A percentile compares a stretch with the other conserved stretches of the same genome.
Conservation (phyloP, 2,797 vertebrate genomes). For the Epinephelus coioides region DNA sequence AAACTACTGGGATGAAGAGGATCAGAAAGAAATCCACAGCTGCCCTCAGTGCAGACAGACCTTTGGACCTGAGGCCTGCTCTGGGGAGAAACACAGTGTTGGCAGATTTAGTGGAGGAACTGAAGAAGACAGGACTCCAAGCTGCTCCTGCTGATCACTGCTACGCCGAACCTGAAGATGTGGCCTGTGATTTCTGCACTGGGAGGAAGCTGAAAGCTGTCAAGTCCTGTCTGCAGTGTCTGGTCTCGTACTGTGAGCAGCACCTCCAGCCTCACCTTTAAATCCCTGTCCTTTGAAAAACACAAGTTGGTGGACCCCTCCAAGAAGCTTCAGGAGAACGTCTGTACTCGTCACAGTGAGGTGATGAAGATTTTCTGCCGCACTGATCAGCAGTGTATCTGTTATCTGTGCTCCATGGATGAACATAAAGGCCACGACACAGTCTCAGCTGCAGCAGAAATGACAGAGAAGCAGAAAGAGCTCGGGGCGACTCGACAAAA, state of each 20-base stretch:
- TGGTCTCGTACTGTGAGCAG: slow-evolving; percentile 25
- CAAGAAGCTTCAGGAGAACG: slow-evolving; percentile 1
- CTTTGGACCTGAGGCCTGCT: not conserved
- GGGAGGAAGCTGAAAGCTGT: slow-evolving; percentile 3
- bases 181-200: slow-evolving; percentile 23
- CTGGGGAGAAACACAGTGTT: slow-evolving; percentile 10
- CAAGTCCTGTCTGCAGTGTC: slow-evolving; percentile 28
- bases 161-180: not conserved
- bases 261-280: slow-evolving; percentile 32
- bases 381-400: slow-evolving; percentile 25
- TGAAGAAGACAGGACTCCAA: not conserved
- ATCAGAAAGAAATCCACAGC: not conserved
- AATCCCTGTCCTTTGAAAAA: no score
- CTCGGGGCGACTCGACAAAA: not conserved
- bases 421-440: slow-evolving; percentile 24
- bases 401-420: slow-evolving; percentile 18
- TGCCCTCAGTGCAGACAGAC: slow-evolving; percentile 19
- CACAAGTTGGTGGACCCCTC: slow-evolving; percentile 12
- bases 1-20: not conserved
- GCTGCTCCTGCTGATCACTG: slow-evolving; percentile 14
- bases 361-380: slow-evolving; percentile 27
- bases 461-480: not conserved
- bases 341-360: not conserved
- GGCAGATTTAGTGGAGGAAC: slow-evolving; percentile 4
- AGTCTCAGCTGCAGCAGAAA: slow-evolving; percentile 1